Conservation (phyloP, 2,113 vertebrate genomes). For the Ursus arctos region DNA sequence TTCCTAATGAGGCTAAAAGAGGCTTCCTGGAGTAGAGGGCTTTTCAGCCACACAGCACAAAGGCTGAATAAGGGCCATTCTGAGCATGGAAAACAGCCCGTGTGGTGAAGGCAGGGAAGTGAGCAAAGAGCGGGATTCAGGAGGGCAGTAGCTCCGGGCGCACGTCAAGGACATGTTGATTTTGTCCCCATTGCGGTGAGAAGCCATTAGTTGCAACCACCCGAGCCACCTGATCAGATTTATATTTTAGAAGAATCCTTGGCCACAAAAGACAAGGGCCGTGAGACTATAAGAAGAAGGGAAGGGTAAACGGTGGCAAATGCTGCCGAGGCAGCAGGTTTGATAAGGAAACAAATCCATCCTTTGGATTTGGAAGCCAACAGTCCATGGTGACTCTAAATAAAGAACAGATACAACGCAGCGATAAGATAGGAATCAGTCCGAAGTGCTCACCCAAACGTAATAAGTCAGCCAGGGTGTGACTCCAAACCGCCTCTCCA, state of each 20-base stretch:
- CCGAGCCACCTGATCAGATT: neutral
- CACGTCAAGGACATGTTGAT: accelerated
- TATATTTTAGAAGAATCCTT: neutral
- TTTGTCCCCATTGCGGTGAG: neutral
- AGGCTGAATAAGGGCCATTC: neutral
- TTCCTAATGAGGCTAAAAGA: neutral
- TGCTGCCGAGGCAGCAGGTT: neutral
- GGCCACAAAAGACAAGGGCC: neutral
- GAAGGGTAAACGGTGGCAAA: neutral
- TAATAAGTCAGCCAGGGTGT: neutral
- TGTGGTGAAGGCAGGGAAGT: neutral
- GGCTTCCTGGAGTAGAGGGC: no score
- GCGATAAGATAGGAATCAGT: no score
- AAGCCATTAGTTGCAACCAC: neutral
- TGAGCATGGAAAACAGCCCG: neutral
- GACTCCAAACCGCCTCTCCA: neutral
- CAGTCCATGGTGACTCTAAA: neutral
- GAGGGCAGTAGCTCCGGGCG: neutral
- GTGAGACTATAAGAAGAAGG: neutral
- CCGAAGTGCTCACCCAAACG: neutral
- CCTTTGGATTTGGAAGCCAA: neutral
- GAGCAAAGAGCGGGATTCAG: neutral
- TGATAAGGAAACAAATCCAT: neutral
- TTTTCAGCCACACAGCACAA: neutral
- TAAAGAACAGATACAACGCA: neutral